Conservation (phyloP, 2,888 invertebrate species). For the Habroteleia sp. region DNA sequence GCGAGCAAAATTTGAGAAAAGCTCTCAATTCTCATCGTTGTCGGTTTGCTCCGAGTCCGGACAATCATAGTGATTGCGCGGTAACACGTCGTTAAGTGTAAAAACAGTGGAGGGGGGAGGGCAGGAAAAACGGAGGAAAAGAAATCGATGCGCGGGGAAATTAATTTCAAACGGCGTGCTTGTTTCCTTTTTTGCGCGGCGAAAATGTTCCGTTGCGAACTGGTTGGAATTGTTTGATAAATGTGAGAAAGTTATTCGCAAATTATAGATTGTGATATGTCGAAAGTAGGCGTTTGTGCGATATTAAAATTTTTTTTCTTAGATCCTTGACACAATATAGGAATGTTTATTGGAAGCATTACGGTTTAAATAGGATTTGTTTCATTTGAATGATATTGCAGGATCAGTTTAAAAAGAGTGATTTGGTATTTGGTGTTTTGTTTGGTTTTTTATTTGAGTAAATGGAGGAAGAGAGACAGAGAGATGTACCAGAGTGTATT, state of each 20-base stretch:
- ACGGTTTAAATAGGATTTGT: constrained; percentile 4
- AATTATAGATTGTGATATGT: constrained; percentile 43
- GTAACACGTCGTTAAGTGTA: too few species aligned
- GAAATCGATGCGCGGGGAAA: too few species aligned
- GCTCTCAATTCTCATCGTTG: constrained; percentile 17
- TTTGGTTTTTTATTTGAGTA: too few species aligned
- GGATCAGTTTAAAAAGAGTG: too few species aligned
- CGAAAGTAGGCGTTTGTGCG: constrained; percentile 24
- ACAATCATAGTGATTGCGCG: too few species aligned
- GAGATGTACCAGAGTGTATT: too few species aligned
- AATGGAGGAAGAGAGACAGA: too few species aligned
- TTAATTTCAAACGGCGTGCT: too few species aligned
- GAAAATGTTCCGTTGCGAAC: constrained; percentile 12
- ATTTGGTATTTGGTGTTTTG: too few species aligned
- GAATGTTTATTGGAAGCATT: constrained; percentile 9
- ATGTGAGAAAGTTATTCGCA: constrained; percentile 54
- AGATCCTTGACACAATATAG: constrained; percentile 47
- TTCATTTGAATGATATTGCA: constrained; percentile 14
- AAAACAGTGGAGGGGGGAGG: too few species aligned
- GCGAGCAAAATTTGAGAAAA: constrained; percentile 33
- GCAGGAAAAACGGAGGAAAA: too few species aligned
- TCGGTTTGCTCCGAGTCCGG: too few species aligned
- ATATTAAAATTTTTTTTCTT: constrained; percentile 47
- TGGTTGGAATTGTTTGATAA: constrained; percentile 35
- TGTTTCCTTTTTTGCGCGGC: not conserved